Conservation (phyloP, 2,797 vertebrate species). For the Danio jaintianensis region DNA sequence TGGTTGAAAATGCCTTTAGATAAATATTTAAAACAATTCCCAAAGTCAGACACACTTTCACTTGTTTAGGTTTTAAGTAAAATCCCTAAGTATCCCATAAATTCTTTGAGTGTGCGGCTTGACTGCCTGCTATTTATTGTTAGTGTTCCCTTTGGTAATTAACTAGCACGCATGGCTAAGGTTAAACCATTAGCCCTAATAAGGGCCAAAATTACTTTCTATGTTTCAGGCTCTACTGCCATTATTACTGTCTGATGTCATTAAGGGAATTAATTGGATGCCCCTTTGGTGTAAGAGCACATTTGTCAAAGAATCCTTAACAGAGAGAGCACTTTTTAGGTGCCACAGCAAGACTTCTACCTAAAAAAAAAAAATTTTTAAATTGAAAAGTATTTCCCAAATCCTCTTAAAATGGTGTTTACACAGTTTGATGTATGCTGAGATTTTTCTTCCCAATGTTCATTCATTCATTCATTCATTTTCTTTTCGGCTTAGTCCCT, state of each 20-base stretch:
- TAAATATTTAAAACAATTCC: slow-evolving; percentile 23
- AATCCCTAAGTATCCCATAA: slow-evolving; percentile 30
- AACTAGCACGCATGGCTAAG: slow-evolving; percentile 56
- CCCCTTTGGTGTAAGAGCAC: slow-evolving; percentile 55
- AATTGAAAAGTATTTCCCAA: not conserved
- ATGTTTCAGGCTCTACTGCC: slow-evolving; percentile 53
- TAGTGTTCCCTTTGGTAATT: slow-evolving; percentile 56
- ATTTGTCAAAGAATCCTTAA: slow-evolving; percentile 62
- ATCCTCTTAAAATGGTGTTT: slow-evolving; percentile 8
- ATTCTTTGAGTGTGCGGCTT: slow-evolving; percentile 25
- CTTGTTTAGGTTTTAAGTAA: slow-evolving; percentile 26
- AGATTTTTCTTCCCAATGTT: not conserved
- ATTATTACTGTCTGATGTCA: slow-evolving; percentile 64
- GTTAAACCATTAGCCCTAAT: slow-evolving; percentile 62
- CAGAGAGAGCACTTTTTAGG: slow-evolving; percentile 38
- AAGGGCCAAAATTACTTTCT: slow-evolving; percentile 60
- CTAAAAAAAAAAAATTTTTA: too few species aligned
- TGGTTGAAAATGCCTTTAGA: slow-evolving; percentile 4
- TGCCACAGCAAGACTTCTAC: slow-evolving; percentile 15
- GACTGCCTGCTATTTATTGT: slow-evolving; percentile 51
- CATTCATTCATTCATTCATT: too few species aligned
- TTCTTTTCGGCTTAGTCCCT: too few species aligned
- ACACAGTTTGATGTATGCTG: not conserved
- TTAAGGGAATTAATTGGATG: slow-evolving; percentile 64
- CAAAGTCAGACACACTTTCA: slow-evolving; percentile 18